Conservation (phyloP, 2,888 invertebrate species). For the Hydraecia micacea region DNA sequence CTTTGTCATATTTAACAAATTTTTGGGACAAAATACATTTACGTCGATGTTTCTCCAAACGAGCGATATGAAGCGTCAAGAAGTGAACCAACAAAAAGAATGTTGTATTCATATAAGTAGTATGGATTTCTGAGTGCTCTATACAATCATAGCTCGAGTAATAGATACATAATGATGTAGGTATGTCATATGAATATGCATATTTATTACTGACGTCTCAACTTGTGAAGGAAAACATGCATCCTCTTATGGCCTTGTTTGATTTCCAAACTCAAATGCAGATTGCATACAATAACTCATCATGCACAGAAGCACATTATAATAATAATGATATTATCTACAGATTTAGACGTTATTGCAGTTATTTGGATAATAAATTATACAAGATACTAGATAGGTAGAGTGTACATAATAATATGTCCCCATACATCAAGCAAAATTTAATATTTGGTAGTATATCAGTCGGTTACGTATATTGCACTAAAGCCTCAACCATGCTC, state of each 20-base stretch:
- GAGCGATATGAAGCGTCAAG: neutral
- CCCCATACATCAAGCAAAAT: neutral
- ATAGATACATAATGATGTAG: constrained; percentile 4
- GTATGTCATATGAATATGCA: constrained; percentile 9
- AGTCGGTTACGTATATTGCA: constrained; percentile 17
- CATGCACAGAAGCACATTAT: constrained; percentile 28
- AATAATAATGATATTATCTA: constrained; percentile 11
- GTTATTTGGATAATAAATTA: constrained; percentile 14
- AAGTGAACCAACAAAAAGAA: constrained; percentile 4
- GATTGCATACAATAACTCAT: constrained; percentile 21
- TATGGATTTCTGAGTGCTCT: constrained; percentile 7
- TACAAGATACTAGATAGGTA: neutral
- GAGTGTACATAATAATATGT: no score
- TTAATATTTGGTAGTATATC: constrained; percentile 28
- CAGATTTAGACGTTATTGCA: constrained; percentile 20
- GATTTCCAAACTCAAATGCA: constrained; percentile 20
- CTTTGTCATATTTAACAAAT: no score
- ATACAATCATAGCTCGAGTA: neutral
- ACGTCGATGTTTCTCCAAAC: no score
- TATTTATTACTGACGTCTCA: constrained; percentile 7
- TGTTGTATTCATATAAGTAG: neutral
- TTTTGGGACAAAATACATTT: no score
- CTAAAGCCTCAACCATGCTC: constrained; percentile 28
- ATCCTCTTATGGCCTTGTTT: constrained; percentile 30
- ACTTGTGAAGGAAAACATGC: constrained; percentile 28